Conservation (phyloP, 2,888 invertebrate species). For the Aproaerema taeniolella region DNA sequence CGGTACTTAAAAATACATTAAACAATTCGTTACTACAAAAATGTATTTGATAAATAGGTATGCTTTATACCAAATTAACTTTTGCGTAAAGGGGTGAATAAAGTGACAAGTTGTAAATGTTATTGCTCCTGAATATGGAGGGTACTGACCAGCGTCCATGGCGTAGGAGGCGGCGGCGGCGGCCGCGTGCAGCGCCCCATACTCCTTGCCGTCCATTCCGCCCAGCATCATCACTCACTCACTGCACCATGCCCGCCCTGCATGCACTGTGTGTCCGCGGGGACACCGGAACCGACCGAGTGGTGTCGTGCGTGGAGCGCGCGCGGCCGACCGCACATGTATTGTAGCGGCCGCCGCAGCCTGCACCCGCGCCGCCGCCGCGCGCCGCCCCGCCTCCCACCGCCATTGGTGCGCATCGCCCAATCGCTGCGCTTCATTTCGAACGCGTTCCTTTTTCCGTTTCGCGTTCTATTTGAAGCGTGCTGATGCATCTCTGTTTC, state of each 20-base stretch:
- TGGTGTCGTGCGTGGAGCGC: slow-evolving; percentile 16
- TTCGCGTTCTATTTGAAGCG: slow-evolving; percentile 73
- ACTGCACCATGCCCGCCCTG: slow-evolving; percentile 27
- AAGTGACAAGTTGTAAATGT: too few species aligned
- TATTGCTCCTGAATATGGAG: neutral
- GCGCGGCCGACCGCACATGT: slow-evolving; percentile 36
- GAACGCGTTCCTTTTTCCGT: slow-evolving; percentile 69
- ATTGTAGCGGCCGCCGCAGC: slow-evolving; percentile 19
- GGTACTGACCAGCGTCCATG: slow-evolving; percentile 56
- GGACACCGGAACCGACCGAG: slow-evolving; percentile 12
- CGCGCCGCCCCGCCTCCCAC: slow-evolving; percentile 46
- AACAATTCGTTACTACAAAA: too few species aligned
- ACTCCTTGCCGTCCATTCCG: slow-evolving; percentile 72
- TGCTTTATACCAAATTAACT: too few species aligned
- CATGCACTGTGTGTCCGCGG: neutral
- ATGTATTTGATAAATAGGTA: too few species aligned
- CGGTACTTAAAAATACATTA: too few species aligned
- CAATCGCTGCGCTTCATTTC: slow-evolving; percentile 74
- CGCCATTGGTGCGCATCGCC: slow-evolving; percentile 65
- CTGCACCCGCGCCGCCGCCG: slow-evolving; percentile 30
- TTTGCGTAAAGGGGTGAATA: too few species aligned
- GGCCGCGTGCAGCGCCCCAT: slow-evolving; percentile 69
- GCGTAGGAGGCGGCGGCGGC: slow-evolving; percentile 62
- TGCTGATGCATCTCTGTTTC: slow-evolving; percentile 52
- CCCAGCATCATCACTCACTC: slow-evolving; percentile 60